These are phyloP conservation scores for Apis mellifera DNA, from an alignment of 1,140 invertebrate genomes.

Conservation along the genomic window DNA sequence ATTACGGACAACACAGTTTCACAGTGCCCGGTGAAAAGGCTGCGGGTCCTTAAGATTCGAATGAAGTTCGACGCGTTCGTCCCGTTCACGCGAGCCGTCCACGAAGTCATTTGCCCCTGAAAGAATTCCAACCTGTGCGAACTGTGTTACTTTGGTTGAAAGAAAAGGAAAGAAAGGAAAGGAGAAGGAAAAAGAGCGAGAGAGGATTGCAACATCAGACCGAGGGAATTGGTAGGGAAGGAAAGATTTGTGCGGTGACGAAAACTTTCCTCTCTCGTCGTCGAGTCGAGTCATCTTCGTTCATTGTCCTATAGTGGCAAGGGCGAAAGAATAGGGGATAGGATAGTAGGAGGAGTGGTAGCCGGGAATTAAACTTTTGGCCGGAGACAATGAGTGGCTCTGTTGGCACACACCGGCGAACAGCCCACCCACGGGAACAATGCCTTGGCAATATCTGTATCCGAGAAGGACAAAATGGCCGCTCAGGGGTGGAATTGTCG, in stretches of 20 bases:
- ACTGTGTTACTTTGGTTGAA: background rate
- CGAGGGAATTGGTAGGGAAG: background rate
- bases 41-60: constrained; percentile 4
- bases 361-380: constrained; percentile 66
- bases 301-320: constrained; percentile 60
- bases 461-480: constrained; percentile 28
- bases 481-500: background rate
- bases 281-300: constrained; percentile 47
- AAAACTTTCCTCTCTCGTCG: constrained; percentile 51
- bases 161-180: background rate
- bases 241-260: background rate
- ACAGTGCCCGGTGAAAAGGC: background rate
- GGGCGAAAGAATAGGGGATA: constrained; percentile 37
- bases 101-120: background rate
- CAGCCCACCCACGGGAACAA: constrained; percentile 54
- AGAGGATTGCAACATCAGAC: background rate
- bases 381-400: constrained; percentile 58
- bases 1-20: background rate
- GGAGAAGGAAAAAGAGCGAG: background rate
- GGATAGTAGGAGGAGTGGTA: constrained; percentile 43
- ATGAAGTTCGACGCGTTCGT: constrained; percentile 3
- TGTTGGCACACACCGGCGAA: constrained; percentile 55
- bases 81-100: background rate
- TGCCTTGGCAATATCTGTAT: constrained; percentile 60
- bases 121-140: constrained; percentile 10